Evolutionary conservation across 1,140 invertebrate species (phyloP).

Genomic region (Piezodorus guildinii): DNA sequence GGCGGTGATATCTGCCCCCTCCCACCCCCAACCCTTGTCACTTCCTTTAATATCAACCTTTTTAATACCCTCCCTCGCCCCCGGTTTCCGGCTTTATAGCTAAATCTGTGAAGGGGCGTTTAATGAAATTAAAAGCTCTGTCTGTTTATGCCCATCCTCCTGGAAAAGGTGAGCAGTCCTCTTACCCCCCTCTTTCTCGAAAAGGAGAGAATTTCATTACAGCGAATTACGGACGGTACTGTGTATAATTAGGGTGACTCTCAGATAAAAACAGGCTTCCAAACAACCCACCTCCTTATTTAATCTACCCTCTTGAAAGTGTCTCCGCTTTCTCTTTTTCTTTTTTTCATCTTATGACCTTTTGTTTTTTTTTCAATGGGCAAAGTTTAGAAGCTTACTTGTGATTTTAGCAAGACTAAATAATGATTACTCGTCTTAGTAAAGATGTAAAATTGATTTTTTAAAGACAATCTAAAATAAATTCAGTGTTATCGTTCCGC

Average conservation of each 20-base stretch:
- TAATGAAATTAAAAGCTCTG: constrained; percentile 20
- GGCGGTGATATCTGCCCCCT: not conserved
- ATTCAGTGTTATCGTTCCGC: no score
- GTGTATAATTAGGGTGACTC: constrained; percentile 11
- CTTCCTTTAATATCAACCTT: constrained; percentile 8
- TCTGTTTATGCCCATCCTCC: constrained; percentile 17
- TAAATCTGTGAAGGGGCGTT: constrained; percentile 17
- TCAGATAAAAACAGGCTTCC: constrained; percentile 9
- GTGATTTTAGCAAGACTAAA: no score
- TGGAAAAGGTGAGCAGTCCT: constrained; percentile 14
- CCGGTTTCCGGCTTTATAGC: constrained; percentile 7
- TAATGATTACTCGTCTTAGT: no score
- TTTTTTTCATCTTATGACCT: not conserved
- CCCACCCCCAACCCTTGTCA: not conserved
- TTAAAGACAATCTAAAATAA: no score
- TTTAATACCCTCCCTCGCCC: constrained; percentile 4
- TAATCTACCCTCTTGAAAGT: constrained; percentile 1
- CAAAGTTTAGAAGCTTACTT: no score
- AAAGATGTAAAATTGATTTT: no score
- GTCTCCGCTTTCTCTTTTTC: not conserved
- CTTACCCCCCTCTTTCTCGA: not conserved
- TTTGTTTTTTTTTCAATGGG: no score
- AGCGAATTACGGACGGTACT: constrained; percentile 11
- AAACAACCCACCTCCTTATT: constrained; percentile 10
- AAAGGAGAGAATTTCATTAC: constrained; percentile 20